These are phyloP conservation scores for Mareca strepera DNA, from an alignment of 2,797 vertebrate species.

Conservation along the genomic window DNA sequence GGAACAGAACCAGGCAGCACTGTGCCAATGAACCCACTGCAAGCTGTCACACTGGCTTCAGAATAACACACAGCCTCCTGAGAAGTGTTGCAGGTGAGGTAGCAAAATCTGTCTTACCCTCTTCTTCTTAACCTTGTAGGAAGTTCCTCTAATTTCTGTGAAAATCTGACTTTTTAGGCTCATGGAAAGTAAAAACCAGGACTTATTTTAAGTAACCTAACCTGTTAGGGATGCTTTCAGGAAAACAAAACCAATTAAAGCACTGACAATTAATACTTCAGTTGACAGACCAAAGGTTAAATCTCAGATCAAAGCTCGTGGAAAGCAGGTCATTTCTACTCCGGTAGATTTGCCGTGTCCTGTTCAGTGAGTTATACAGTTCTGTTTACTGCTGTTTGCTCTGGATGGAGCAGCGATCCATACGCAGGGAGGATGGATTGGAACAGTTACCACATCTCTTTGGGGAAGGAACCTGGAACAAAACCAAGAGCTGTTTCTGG, in stretches of 20 bases:
- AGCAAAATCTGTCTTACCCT: not conserved
- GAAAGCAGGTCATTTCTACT: not conserved
- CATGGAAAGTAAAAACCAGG: not conserved
- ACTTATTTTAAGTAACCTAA: not conserved
- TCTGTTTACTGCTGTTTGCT: not conserved
- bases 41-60: not conserved
- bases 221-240: not conserved
- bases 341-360: not conserved
- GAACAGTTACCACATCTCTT: not conserved
- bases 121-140: not conserved
- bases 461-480: not conserved
- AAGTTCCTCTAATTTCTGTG: not conserved
- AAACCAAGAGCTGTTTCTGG: not conserved
- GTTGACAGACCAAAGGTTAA: not conserved
- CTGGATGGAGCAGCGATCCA: not conserved
- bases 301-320: not conserved
- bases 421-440: not conserved
- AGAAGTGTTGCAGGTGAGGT: not conserved
- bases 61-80: not conserved
- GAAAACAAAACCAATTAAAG: not conserved
- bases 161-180: not conserved
- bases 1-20: not conserved
- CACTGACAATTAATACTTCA: not conserved
- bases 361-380: not conserved
- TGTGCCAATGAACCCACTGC: not conserved